A percentile compares a stretch with the other conserved stretches of the same genome.
phyloP scores from a whole-genome alignment of 2,888 invertebrate species.

The Callinectes sapidus region DNA sequence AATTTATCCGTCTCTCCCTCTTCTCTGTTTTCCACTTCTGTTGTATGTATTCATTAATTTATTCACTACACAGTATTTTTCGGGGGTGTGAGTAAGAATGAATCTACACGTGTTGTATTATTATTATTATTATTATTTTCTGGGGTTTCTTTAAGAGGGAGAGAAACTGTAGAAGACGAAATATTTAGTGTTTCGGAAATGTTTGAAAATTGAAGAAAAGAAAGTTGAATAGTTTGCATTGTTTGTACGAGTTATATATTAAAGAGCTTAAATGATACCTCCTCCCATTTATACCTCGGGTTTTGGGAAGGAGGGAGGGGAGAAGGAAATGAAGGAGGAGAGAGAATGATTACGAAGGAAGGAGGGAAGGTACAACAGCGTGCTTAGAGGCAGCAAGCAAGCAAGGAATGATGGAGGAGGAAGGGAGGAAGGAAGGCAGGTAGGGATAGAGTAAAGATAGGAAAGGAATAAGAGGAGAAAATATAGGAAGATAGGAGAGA shows the following conservation, averaged over 20 bases:
- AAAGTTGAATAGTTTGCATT: background rate
- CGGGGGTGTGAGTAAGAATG: background rate
- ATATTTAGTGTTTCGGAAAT: background rate
- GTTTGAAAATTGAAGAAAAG: background rate
- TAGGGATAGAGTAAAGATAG: background rate
- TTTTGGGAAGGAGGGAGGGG: background rate
- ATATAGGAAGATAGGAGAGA: background rate
- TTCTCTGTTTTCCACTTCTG: background rate
- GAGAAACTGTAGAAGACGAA: background rate
- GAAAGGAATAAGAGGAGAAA: background rate
- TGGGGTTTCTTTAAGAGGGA: background rate
- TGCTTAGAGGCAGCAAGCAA: background rate
- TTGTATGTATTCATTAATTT: background rate
- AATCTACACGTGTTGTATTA: background rate
- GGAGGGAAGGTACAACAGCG: background rate
- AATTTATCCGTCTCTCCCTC: constrained; percentile 9
- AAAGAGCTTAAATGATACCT: constrained; percentile 14
- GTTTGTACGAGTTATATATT: constrained; percentile 3
- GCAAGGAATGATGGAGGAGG: background rate
- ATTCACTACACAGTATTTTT: background rate
- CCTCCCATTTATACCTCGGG: background rate
- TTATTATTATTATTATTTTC: background rate
- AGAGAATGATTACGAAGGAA: background rate
- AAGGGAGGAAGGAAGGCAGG: background rate
- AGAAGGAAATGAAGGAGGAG: background rate